phyloP scores from a whole-genome alignment of 2,888 invertebrate species.

The Melolontha melolontha region DNA sequence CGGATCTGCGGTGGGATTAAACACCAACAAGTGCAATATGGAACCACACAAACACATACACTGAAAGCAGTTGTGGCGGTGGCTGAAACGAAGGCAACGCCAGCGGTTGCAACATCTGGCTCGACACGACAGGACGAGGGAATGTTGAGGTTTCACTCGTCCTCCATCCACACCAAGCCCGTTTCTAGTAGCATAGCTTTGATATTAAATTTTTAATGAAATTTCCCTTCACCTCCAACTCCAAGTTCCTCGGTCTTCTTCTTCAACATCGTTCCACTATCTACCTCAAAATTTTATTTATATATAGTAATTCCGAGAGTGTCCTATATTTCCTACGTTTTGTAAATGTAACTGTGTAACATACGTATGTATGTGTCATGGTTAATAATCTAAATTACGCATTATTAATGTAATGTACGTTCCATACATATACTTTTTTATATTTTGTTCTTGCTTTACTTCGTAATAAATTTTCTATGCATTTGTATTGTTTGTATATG shows the following conservation, averaged over 20 bases:
- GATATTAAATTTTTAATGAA: slow-evolving; percentile 59
- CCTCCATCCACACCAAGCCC: slow-evolving; percentile 27
- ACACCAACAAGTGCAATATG: slow-evolving; percentile 59
- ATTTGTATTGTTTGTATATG: too few species aligned
- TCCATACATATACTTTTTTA: too few species aligned
- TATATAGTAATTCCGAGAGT: slow-evolving; percentile 13
- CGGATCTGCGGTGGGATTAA: slow-evolving; percentile 55
- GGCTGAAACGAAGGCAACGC: slow-evolving; percentile 26
- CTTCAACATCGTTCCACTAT: slow-evolving; percentile 1
- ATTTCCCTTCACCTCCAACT: slow-evolving; percentile 47
- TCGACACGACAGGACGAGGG: slow-evolving; percentile 43
- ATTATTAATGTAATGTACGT: too few species aligned
- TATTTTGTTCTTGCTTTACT: too few species aligned
- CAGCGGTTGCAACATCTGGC: slow-evolving; percentile 38
- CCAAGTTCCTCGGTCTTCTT: slow-evolving; percentile 7
- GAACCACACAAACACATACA: slow-evolving; percentile 54
- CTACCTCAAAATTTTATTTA: slow-evolving; percentile 23
- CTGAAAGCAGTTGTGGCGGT: slow-evolving; percentile 51
- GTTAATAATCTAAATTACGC: too few species aligned
- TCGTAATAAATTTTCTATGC: too few species aligned
- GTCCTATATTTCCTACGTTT: slow-evolving; percentile 8
- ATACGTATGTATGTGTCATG: too few species aligned
- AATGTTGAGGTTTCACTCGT: slow-evolving; percentile 39
- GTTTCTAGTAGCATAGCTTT: slow-evolving; percentile 47
- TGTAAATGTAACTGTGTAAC: not conserved